phyloP scores from a whole-genome alignment of 2,888 invertebrate genomes.

The Pediacus dermestoides region DNA sequence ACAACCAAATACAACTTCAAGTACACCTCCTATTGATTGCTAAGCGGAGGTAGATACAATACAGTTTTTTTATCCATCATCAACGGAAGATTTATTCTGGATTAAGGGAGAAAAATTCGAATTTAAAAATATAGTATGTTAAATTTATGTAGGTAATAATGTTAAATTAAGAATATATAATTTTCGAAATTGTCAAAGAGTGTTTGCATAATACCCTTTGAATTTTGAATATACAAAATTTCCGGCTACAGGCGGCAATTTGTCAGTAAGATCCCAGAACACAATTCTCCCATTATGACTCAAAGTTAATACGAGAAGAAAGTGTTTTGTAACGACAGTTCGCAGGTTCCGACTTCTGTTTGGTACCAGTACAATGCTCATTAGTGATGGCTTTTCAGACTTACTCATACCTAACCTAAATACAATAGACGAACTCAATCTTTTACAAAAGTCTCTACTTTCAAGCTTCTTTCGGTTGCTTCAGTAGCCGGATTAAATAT shows the following conservation, averaged over 20 bases:
- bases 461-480: conserved; percentile 20
- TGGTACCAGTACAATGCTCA: conserved; percentile 36
- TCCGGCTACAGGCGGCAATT: conserved; percentile 34
- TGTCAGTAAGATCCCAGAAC: conserved; percentile 34
- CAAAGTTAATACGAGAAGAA: conserved; percentile 41
- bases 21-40: too few relatives aligned
- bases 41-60: too few relatives aligned
- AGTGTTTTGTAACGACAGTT: conserved; percentile 34
- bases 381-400: conserved; percentile 42
- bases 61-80: too few relatives aligned
- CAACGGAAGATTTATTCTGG: conserved; percentile 5
- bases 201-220: too few relatives aligned
- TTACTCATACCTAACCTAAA: conserved; percentile 36
- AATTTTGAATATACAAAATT: too few relatives aligned
- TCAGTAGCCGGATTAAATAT: conserved; percentile 30
- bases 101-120: too few relatives aligned
- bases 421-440: conserved; percentile 27
- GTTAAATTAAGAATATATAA: too few relatives aligned
- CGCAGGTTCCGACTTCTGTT: conserved; percentile 27
- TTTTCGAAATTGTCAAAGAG: too few relatives aligned
- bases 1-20: too few relatives aligned
- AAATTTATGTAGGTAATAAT: too few relatives aligned
- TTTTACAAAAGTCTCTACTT: conserved; percentile 27
- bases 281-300: conserved; percentile 29
- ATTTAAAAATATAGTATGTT: too few relatives aligned